Evolutionary conservation across 2,888 invertebrate species (phyloP), one percentile per base, ranked within the genome.

Genomic region (Diaperis boleti): DNA sequence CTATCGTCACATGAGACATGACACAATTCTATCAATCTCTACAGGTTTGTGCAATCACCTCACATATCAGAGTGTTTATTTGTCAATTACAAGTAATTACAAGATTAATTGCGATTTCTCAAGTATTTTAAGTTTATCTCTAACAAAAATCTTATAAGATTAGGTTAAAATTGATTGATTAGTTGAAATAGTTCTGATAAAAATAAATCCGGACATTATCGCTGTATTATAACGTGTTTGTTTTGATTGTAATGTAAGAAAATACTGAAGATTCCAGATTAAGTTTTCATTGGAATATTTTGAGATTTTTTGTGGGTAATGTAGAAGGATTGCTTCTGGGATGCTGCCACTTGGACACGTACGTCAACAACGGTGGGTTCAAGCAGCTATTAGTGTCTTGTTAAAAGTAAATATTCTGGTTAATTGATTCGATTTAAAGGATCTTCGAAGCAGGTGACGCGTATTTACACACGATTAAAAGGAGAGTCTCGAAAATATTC

Each of bases 341-440:
- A 33, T 59, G 62, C 44, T 64, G 69, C 71, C 74, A 70, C 76
- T 76, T 76, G 65, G 69, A 69, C 76, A 76, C 76, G 76, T 73
- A 73, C 72, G 68, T 62, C 65, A 72, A 73, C 71, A 72, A 55
- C 62, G 60, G 39, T 33, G 52, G 47, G 66, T 59, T 67, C 69
- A 66, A 71, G 71, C 69, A 71, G 62, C 70, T 69, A 68, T 68
- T 59, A 59, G 63, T 29, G 62, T 35, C 52, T 63, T 63, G 69
- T 73, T 56, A 67, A 70, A 72, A 65, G 72, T 69, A 72, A 75
- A 75, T 69, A 73, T 56, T 39, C 63, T 65, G 65, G 67, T 71
- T 75, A 74, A 76, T 76, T 74, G 76, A 76, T 76, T 72, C 67
- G 74, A 74, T 76, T 76, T 76, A 73, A 72, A 76, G 69, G 68